Conservation (phyloP, 1,140 invertebrate species). For the Onthophagus taurus region DNA sequence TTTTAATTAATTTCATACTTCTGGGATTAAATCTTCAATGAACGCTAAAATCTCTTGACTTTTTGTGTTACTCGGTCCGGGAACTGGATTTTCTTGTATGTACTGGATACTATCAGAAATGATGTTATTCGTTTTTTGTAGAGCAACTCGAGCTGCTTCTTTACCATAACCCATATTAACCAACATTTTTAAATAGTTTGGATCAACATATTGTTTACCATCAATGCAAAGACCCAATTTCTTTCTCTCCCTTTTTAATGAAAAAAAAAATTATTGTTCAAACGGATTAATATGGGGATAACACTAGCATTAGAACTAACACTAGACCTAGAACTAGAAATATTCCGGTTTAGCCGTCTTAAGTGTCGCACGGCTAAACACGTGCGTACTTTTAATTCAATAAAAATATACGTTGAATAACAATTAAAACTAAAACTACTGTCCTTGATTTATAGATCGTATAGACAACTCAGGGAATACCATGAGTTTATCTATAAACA, state of each 20-base stretch:
- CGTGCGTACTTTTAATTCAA: too few relatives aligned
- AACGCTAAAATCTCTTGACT: slow-evolving; percentile 35
- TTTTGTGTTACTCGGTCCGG: slow-evolving; percentile 26
- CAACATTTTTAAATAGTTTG: slow-evolving; percentile 45
- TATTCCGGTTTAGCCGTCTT: too few relatives aligned
- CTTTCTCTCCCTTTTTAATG: slow-evolving; percentile 34
- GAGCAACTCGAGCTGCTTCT: slow-evolving; percentile 44
- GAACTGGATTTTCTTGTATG: slow-evolving; percentile 48
- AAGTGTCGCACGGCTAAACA: too few relatives aligned
- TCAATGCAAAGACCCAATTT: slow-evolving; percentile 40
- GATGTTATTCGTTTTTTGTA: slow-evolving; percentile 57
- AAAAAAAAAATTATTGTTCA: slow-evolving; percentile 2
- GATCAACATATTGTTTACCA: slow-evolving; percentile 44
- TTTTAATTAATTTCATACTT: slow-evolving; percentile 23
- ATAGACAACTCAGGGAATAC: too few relatives aligned
- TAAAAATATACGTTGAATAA: too few relatives aligned
- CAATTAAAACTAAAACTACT: too few relatives aligned
- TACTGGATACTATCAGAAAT: slow-evolving; percentile 53
- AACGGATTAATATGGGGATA: too few relatives aligned
- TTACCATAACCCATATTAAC: slow-evolving; percentile 57
- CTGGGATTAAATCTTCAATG: slow-evolving; percentile 38
- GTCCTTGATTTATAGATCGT: too few relatives aligned
- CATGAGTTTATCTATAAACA: too few relatives aligned
- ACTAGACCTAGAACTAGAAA: too few relatives aligned
- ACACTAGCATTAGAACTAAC: too few relatives aligned